phyloP scores from a whole-genome alignment of 1,140 invertebrate genomes.

The Matsumurasca onukii region DNA sequence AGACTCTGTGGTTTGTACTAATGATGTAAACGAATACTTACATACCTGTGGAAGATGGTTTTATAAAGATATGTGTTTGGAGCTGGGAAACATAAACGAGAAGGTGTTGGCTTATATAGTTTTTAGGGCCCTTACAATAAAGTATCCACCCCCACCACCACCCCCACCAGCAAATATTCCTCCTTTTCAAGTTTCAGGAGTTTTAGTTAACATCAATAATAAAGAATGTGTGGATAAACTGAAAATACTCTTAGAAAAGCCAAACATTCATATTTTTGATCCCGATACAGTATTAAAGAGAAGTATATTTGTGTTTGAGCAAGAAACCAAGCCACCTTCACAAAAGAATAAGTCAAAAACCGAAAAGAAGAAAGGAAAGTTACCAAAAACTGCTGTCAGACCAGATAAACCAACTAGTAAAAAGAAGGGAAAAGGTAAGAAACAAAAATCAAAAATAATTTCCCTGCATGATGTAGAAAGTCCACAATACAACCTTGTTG shows the following conservation, averaged over 20 bases:
- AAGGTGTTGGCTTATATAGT: slow-evolving; percentile 57
- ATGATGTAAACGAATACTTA: slow-evolving; percentile 50
- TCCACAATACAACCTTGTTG: background rate
- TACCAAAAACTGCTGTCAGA: background rate
- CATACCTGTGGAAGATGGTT: slow-evolving; percentile 49
- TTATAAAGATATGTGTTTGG: slow-evolving; percentile 45
- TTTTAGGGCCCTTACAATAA: slow-evolving; percentile 55
- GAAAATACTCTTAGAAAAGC: slow-evolving; percentile 50
- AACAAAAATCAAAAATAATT: background rate
- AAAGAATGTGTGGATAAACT: slow-evolving; percentile 42
- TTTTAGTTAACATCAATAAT: slow-evolving; percentile 54
- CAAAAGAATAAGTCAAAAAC: too few relatives aligned
- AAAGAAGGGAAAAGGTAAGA: background rate
- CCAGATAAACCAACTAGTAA: background rate
- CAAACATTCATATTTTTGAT: slow-evolving; percentile 53
- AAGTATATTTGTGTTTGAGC: slow-evolving; percentile 49
- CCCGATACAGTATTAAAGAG: slow-evolving; percentile 56
- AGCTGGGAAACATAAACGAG: slow-evolving; percentile 7
- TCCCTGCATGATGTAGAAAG: background rate
- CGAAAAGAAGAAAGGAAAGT: background rate
- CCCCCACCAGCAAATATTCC: slow-evolving; percentile 47
- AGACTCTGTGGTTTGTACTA: slow-evolving; percentile 52
- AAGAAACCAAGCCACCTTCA: slow-evolving; percentile 11
- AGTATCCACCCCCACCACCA: slow-evolving; percentile 53
- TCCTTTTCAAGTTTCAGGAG: slow-evolving; percentile 48